Evolutionary conservation across 2,113 vertebrate genomes (phyloP).

Genomic region (Oostethus manadensis): DNA sequence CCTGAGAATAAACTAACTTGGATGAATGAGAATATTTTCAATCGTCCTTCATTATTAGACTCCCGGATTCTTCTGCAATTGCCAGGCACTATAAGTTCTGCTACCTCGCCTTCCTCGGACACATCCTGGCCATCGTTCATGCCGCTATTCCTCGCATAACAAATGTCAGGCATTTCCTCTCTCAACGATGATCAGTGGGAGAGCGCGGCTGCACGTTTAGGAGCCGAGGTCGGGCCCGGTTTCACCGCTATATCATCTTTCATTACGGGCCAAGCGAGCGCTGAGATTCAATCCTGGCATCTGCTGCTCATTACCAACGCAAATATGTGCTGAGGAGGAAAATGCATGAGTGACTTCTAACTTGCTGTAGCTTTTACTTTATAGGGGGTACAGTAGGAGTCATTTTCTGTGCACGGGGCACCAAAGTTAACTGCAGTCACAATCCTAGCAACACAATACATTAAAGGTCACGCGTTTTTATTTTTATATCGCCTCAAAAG

Average conservation of each 20-base stretch:
- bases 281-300: conserved; percentile 62
- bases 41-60: too few relatives aligned
- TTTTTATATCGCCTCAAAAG: too few relatives aligned
- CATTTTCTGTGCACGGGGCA: too few relatives aligned
- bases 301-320: conserved; percentile 65
- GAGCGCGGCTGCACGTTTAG: conserved; percentile 33
- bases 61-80: too few relatives aligned
- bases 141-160: conserved; percentile 41
- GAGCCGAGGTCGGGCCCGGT: conserved; percentile 42
- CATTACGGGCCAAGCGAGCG: conserved; percentile 41
- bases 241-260: conserved; percentile 62
- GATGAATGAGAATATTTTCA: too few relatives aligned
- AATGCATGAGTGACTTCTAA: too few relatives aligned
- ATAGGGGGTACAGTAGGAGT: too few relatives aligned
- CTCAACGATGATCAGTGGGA: conserved; percentile 45
- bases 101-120: neutral
- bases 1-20: too few relatives aligned
- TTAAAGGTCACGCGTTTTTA: too few relatives aligned
- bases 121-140: conserved; percentile 43
- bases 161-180: conserved; percentile 54
- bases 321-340: conserved; percentile 41
- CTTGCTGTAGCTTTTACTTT: too few relatives aligned
- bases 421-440: too few relatives aligned
- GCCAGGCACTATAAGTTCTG: neutral
- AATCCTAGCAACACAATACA: too few relatives aligned